These are phyloP conservation scores for Scolopax rusticola DNA, from an alignment of 2,797 vertebrate genomes.

Conservation along the genomic window DNA sequence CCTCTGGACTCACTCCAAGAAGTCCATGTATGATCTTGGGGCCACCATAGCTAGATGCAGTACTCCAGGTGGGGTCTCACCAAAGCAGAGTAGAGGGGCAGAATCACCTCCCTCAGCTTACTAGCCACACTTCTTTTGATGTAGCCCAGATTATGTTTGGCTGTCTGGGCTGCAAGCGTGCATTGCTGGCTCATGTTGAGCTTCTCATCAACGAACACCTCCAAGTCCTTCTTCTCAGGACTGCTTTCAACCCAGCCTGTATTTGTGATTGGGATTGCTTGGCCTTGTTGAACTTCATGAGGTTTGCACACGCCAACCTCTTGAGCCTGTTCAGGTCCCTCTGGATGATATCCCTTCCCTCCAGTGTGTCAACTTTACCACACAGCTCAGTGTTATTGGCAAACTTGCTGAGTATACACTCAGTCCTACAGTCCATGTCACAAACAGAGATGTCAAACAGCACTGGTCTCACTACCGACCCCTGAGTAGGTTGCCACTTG, in stretches of 20 bases:
- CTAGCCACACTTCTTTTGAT: neutral
- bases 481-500: neutral
- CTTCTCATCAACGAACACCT: neutral
- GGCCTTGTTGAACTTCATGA: neutral
- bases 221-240: neutral
- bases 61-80: neutral
- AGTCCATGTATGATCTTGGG: neutral
- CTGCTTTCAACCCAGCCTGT: neutral
- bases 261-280: neutral
- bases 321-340: neutral
- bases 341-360: neutral
- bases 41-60: neutral
- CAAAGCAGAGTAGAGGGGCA: neutral
- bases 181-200: neutral
- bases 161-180: neutral
- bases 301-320: neutral
- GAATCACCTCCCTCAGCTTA: neutral
- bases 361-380: neutral
- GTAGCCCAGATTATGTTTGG: neutral
- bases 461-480: neutral
- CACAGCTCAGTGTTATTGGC: neutral
- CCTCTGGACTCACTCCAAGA: neutral
- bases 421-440: neutral
- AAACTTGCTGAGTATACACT: neutral
- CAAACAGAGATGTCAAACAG: neutral